phyloP scores from a whole-genome alignment of 2,888 invertebrate species.

The Apamea anceps region DNA sequence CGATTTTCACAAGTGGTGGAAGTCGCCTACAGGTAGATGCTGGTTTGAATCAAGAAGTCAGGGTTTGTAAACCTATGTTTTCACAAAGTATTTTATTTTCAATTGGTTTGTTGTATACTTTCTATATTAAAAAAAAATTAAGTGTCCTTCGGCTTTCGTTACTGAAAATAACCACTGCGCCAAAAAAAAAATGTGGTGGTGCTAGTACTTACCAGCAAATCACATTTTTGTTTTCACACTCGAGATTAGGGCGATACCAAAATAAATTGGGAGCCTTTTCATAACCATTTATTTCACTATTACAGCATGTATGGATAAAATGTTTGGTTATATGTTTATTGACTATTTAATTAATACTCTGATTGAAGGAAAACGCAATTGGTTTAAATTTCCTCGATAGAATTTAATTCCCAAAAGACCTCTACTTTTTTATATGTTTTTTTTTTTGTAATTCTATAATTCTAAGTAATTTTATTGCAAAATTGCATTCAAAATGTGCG shows the following conservation, averaged over 20 bases:
- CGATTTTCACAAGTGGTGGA: conserved; percentile 64
- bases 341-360: no score
- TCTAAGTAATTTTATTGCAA: no score
- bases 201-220: background rate
- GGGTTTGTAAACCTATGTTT: background rate
- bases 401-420: no score
- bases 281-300: no score
- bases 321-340: no score
- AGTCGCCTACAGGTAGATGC: conserved; percentile 37
- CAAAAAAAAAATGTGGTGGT: background rate
- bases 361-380: no score
- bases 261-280: no score
- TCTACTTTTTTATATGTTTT: no score
- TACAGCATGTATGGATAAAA: no score
- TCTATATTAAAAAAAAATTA: background rate
- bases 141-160: background rate
- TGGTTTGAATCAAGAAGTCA: conserved; percentile 18
- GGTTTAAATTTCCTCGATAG: no score
- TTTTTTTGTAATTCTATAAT: no score
- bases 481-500: no score
- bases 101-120: background rate
- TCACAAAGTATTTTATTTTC: background rate
- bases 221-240: background rate
- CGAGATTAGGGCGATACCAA: background rate
- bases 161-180: background rate